Conservation (phyloP, 92 coral and sea anemone species). For the Diadumene lineata region DNA sequence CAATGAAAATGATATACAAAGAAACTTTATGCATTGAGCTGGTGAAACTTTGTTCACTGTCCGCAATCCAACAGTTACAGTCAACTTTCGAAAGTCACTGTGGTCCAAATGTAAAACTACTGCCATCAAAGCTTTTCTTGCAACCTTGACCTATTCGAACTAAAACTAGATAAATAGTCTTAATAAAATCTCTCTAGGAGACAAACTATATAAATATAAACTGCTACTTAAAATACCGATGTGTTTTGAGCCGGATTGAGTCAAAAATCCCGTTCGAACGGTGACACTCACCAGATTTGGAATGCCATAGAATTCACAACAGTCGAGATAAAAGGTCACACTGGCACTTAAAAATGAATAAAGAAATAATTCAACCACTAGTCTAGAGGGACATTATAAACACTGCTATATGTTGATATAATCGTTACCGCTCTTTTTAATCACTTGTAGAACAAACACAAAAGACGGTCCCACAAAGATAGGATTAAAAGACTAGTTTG, state of each 20-base stretch:
- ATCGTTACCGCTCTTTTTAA: not conserved
- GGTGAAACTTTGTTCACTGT: too few species aligned
- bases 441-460: not conserved
- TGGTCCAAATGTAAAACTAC: not conserved
- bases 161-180: not conserved
- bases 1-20: too few species aligned
- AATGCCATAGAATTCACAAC: not conserved
- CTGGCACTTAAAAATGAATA: not conserved
- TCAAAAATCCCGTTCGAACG: slow-evolving; percentile 6
- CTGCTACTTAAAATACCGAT: slow-evolving; percentile 27
- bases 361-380: not conserved
- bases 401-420: not conserved
- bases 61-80: too few species aligned
- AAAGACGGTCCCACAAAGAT: not conserved
- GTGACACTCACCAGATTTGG: slow-evolving; percentile 11
- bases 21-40: too few species aligned
- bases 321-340: not conserved
- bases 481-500: not conserved
- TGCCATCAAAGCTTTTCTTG: too few species aligned
- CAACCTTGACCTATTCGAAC: not conserved
- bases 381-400: not conserved
- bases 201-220: slow-evolving; percentile 6
- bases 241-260: slow-evolving; percentile 27
- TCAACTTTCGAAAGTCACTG: not conserved
- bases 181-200: slow-evolving; percentile 16